Percentiles rank a stretch among this genome's conserved stretches.
These are phyloP conservation scores for Unio delphinus DNA, from an alignment of 2,888 invertebrate species.

Conservation along the genomic window DNA sequence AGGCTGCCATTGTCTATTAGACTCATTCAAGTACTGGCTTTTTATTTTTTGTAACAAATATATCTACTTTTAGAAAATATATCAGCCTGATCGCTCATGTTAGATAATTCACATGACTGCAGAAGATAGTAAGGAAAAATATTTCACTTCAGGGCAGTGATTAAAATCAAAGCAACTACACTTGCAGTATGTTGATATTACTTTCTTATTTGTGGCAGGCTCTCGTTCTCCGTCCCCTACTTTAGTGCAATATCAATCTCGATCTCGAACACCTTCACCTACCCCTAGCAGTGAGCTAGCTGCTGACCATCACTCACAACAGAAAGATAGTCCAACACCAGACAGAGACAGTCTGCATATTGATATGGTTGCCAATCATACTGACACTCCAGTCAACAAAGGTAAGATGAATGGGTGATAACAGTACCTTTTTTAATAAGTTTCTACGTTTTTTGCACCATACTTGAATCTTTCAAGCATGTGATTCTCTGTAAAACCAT, in stretches of 20 bases:
- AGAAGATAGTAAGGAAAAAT: too few relatives aligned
- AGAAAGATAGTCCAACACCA: conserved; percentile 65
- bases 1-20: too few relatives aligned
- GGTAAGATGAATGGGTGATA: conserved; percentile 7
- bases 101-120: too few relatives aligned
- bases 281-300: conserved; percentile 54
- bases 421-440: background rate
- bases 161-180: too few relatives aligned
- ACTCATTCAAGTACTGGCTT: too few relatives aligned
- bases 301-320: conserved; percentile 37
- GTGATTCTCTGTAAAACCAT: too few relatives aligned
- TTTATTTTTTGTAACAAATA: too few relatives aligned
- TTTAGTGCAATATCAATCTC: conserved; percentile 41
- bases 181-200: too few relatives aligned
- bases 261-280: conserved; percentile 57
- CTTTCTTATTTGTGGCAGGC: conserved; percentile 25
- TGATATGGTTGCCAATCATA: conserved; percentile 58
- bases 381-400: conserved; percentile 33
- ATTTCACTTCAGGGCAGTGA: too few relatives aligned
- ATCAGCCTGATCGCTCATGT: too few relatives aligned
- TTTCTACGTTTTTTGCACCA: background rate
- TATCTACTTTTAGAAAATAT: too few relatives aligned
- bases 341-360: conserved; percentile 68
- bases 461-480: background rate
- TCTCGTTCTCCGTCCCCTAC: conserved; percentile 58